Conservation (phyloP, 2,888 invertebrate genomes). For the Catocala sponsa region DNA sequence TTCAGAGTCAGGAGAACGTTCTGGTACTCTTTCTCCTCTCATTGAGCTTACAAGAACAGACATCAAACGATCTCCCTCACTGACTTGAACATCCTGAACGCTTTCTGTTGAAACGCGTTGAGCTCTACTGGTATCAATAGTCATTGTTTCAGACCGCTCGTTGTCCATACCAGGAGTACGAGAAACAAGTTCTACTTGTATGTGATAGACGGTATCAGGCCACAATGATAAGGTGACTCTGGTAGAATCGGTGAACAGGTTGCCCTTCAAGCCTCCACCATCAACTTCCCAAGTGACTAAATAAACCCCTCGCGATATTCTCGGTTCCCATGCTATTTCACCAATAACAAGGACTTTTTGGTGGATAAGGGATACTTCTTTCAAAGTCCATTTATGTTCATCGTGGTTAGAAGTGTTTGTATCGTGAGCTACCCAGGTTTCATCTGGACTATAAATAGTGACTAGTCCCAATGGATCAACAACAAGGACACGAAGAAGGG, state of each 20-base stretch:
- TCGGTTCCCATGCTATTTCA: conserved; percentile 92
- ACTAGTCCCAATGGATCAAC: conserved; percentile 91
- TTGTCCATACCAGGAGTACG: conserved; percentile 89
- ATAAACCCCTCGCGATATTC: conserved; percentile 90
- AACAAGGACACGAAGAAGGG: conserved; percentile 90
- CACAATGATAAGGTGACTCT: conserved; percentile 93
- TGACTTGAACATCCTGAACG: conserved; percentile 88
- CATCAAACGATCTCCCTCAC: conserved; percentile 88
- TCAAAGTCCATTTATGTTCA: conserved; percentile 89
- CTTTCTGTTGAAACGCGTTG: conserved; percentile 90
- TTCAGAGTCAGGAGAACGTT: conserved; percentile 87
- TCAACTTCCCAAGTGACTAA: conserved; percentile 95
- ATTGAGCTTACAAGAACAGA: conserved; percentile 90
- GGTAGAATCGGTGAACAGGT: conserved; percentile 93
- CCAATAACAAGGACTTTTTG: conserved; percentile 92
- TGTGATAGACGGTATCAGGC: conserved; percentile 94
- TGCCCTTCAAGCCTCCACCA: conserved; percentile 94
- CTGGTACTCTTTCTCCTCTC: conserved; percentile 87
- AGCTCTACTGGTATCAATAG: conserved; percentile 89
- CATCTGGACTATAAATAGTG: conserved; percentile 91
- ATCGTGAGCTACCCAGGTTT: conserved; percentile 87
- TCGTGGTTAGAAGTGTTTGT: conserved; percentile 83
- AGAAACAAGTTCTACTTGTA: conserved; percentile 91
- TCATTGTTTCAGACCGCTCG: conserved; percentile 90
- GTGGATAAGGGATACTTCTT: conserved; percentile 91